These are phyloP conservation scores for Mus pahari DNA, from an alignment of 2,113 vertebrate genomes.

Conservation along the genomic window DNA sequence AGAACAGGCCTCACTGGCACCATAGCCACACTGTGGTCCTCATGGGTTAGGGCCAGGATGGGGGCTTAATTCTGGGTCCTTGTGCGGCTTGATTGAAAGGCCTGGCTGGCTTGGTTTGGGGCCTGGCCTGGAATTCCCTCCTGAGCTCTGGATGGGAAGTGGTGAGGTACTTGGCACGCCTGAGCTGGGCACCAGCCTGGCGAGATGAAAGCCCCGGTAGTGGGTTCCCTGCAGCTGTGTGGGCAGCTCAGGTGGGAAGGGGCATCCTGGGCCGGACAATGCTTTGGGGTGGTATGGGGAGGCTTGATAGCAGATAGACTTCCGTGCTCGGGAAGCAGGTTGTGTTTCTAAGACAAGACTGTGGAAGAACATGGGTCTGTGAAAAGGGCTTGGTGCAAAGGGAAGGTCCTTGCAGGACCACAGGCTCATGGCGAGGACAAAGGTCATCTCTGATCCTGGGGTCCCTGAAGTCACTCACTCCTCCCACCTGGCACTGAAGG, in stretches of 20 bases:
- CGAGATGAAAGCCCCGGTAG: background rate
- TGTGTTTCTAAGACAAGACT: background rate
- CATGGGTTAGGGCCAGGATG: background rate
- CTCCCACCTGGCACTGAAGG: background rate
- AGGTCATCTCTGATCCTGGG: background rate
- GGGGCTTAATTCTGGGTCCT: background rate
- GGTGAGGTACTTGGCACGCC: rapidly evolving
- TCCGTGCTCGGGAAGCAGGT: background rate
- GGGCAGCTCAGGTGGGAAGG: background rate
- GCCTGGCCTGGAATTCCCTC: background rate
- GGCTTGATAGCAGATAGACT: background rate
- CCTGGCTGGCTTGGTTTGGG: background rate
- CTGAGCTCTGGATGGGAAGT: background rate
- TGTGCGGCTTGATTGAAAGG: background rate
- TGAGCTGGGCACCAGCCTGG: background rate
- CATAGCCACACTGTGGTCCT: background rate
- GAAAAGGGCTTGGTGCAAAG: background rate
- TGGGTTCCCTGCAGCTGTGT: background rate
- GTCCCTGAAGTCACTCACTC: background rate
- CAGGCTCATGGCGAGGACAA: background rate
- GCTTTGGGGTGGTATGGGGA: background rate
- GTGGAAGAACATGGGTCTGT: background rate
- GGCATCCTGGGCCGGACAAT: background rate
- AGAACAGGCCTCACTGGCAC: background rate
- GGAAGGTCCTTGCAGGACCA: background rate